Percentiles rank a stretch among this genome's conserved stretches.
These are phyloP conservation scores for Enoplosus armatus DNA, from an alignment of 2,797 vertebrate species.

Conservation along the genomic window DNA sequence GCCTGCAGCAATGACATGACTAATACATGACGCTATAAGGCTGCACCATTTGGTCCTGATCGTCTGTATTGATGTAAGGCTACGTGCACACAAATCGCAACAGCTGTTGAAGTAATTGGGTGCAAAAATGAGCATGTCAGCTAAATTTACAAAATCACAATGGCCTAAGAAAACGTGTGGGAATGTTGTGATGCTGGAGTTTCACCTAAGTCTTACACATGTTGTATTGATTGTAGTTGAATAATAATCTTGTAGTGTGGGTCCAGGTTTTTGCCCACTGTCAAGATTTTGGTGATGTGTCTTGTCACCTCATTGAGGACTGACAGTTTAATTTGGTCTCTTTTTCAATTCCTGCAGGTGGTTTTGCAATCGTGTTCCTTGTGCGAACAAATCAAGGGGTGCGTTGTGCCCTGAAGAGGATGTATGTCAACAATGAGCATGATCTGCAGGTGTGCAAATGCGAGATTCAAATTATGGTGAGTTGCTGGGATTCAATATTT, in stretches of 20 bases:
- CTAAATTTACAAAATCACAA: constrained; percentile 8
- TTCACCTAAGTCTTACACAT: neutral
- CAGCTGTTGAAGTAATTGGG: constrained; percentile 33
- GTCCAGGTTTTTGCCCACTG: neutral
- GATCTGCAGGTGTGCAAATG: constrained; percentile 97
- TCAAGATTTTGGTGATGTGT: neutral
- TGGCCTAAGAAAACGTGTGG: neutral
- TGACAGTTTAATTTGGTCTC: neutral
- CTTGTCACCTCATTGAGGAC: neutral
- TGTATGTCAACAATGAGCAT: constrained; percentile 98
- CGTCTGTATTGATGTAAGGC: constrained; percentile 33
- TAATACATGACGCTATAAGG: constrained; percentile 78
- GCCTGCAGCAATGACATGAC: constrained; percentile 80
- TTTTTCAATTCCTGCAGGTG: constrained; percentile 84
- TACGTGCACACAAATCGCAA: constrained; percentile 22
- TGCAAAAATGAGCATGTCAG: neutral
- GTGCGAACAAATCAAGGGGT: constrained; percentile 94
- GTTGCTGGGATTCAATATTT: constrained; percentile 54
- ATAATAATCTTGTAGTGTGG: neutral
- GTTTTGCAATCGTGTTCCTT: constrained; percentile 97
- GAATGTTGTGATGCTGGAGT: neutral
- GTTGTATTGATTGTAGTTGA: neutral
- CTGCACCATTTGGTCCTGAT: constrained; percentile 69
- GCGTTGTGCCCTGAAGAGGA: constrained; percentile 97
- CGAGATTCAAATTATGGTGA: constrained; percentile 99